Evolutionary conservation across 2,888 invertebrate genomes (phyloP).

Genomic region (Agapetus fuscipes): DNA sequence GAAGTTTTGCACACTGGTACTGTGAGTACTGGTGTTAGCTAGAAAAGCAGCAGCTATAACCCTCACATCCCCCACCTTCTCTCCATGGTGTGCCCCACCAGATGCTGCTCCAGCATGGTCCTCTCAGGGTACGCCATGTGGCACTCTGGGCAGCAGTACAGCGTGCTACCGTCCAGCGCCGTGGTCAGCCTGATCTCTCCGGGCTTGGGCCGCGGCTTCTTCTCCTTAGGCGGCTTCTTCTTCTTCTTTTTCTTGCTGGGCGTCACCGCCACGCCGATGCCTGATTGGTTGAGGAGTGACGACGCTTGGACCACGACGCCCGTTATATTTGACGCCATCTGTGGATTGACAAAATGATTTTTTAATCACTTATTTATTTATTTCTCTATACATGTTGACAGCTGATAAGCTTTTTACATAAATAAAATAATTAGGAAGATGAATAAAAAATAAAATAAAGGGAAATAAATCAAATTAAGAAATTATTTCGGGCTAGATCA

Average conservation of each 20-base stretch:
- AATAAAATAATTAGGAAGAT: too few species aligned
- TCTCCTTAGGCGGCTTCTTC: conserved; percentile 67
- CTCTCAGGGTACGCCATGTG: conserved; percentile 86
- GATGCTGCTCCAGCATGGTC: conserved; percentile 72
- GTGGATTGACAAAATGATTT: conserved; percentile 4
- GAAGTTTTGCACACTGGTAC: too few species aligned
- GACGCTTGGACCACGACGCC: conserved; percentile 42
- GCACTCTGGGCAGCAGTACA: conserved; percentile 82
- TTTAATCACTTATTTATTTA: too few species aligned
- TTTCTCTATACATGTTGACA: too few species aligned
- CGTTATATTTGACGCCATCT: conserved; percentile 35
- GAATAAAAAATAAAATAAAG: too few species aligned
- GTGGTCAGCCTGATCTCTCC: conserved; percentile 75
- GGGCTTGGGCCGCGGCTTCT: conserved; percentile 75
- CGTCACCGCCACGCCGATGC: conserved; percentile 27
- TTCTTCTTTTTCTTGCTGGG: conserved; percentile 67
- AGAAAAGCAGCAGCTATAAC: too few species aligned
- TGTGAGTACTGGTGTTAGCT: too few species aligned
- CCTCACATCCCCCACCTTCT: too few species aligned
- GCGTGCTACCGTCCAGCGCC: conserved; percentile 70
- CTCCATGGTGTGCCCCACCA: conserved; percentile 80
- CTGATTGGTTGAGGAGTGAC: conserved; percentile 34
- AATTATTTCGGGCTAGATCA: too few species aligned
- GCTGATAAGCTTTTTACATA: too few species aligned
- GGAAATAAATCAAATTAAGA: too few species aligned